Conservation (phyloP, 2,113 vertebrate species). For the Pterocles gutturalis region DNA sequence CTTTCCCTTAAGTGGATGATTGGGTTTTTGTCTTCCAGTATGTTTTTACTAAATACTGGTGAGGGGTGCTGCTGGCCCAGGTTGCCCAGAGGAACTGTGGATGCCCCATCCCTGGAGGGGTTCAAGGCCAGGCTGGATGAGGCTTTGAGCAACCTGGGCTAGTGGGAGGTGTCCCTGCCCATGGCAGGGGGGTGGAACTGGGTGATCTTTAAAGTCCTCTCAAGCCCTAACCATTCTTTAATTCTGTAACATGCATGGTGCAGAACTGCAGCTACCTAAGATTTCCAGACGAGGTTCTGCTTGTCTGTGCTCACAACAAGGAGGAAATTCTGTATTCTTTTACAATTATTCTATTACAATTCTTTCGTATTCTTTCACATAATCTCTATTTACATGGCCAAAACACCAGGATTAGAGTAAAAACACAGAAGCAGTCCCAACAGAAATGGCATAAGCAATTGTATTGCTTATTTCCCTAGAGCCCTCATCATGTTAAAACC, state of each 20-base stretch:
- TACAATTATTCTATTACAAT: no score
- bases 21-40: not conserved
- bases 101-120: no score
- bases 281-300: not conserved
- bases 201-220: no score
- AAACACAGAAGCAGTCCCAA: not conserved
- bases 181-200: no score
- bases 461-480: slow-evolving; percentile 9
- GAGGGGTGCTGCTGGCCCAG: not conserved
- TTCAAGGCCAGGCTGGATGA: no score
- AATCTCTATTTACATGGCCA: not conserved
- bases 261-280: not conserved
- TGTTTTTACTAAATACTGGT: not conserved
- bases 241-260: no score
- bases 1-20: not conserved
- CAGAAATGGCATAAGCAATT: not conserved
- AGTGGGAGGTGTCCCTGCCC: no score
- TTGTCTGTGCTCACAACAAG: not conserved
- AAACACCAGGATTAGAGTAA: slow-evolving; percentile 22
- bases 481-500: not conserved
- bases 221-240: no score
- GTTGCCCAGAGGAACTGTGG: no score
- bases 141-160: no score
- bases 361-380: not conserved
- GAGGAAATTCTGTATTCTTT: not conserved